Base-by-base conservation (phyloP, 1,140 invertebrate species). In the Nebria ingens region DNA sequence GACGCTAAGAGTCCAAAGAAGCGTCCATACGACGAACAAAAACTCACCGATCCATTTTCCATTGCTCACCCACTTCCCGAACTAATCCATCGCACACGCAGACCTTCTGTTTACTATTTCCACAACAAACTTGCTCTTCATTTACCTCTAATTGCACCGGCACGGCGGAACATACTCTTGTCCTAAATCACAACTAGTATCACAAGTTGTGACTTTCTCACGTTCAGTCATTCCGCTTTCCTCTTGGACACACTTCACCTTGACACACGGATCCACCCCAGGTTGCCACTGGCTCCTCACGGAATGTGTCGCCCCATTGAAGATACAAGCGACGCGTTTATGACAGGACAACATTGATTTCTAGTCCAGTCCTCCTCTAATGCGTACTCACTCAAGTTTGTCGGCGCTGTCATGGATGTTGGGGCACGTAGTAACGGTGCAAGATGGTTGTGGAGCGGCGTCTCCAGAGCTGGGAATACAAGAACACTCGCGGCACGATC, bases 111-210 rank as follows among this genome's bases (percentile, higher is more conserved):
- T 76, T 58, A 61, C 85, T 87, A 20, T 74, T 68, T 3, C 85
- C 85, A 58, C 85, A 87, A 60, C 85, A 87, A n/a, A n/a, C 55
- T 74, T 63, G 1, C 65, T n/a, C n/a, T n/a, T n/a, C n/a, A n/a
- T n/a, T n/a, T n/a, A n/a, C n/a, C n/a, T n/a, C n/a, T n/a, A n/a
- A n/a, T n/a, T n/a, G n/a, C n/a, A n/a, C 62, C 12, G 71, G 72
- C 13, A 61, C 66, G 20, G 66, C 29, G 0, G 61, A n/a, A n/a
- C 45, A 1, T 71, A 59, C 2, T 69, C 56, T 49, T 59, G 56
- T 45, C 76, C 76, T 51, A 63, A 51, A 13, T 70, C 65, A 22
- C 71, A 75, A 11, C 52, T 34, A 11, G 25, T 59, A 22, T 59
- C 34, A 40, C 70, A 73, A 15, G 22, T 34, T 17, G 58, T 61